These are phyloP conservation scores for Hydrolagus colliei DNA, from an alignment of 2,797 vertebrate species.

Conservation along the genomic window DNA sequence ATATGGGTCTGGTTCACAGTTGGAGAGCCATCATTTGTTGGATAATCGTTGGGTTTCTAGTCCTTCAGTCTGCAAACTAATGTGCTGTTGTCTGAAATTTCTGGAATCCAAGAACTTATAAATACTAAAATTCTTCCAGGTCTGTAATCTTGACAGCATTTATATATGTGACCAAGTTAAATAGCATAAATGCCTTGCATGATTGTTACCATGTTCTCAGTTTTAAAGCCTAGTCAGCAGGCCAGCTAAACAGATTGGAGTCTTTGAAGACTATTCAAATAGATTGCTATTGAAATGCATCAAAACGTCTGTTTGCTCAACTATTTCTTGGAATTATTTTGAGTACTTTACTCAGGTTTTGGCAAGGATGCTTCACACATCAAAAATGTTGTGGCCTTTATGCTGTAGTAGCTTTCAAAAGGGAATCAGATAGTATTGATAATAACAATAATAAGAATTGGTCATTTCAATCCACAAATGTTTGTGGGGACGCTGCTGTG, in stretches of 20 bases:
- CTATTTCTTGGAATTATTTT: no score
- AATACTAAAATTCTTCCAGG: not conserved
- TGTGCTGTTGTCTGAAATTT: not conserved
- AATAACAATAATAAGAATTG: no score
- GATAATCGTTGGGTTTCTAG: not conserved
- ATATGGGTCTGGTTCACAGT: not conserved
- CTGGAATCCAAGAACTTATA: not conserved
- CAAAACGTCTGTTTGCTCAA: not conserved
- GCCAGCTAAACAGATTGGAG: not conserved
- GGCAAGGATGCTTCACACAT: no score
- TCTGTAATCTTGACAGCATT: not conserved
- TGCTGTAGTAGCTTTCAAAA: no score
- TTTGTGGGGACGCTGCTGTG: no score
- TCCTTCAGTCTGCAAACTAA: not conserved
- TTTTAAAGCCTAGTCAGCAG: not conserved
- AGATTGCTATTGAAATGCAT: not conserved
- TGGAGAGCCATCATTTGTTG: not conserved
- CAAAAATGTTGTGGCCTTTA: no score
- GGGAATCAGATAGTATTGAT: no score
- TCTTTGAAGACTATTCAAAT: slow-evolving; percentile 3
- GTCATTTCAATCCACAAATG: no score
- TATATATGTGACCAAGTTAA: not conserved
- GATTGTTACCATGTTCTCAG: not conserved
- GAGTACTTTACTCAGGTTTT: no score
- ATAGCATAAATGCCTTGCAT: not conserved